Evolutionary conservation across 2,888 invertebrate genomes (phyloP).

Genomic region (Noctua janthe): DNA sequence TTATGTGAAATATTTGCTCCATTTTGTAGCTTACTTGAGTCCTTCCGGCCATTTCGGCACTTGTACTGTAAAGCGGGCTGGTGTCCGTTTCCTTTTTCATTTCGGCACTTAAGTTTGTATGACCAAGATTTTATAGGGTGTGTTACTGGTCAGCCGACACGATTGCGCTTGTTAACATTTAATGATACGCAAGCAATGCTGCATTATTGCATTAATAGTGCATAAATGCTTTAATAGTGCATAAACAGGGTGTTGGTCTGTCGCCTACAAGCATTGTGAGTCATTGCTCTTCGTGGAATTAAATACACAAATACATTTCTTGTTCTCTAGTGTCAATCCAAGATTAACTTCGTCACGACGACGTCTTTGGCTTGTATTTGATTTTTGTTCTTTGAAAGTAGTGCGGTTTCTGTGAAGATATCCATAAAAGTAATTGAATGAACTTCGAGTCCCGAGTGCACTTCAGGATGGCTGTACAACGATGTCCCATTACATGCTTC

Average conservation of each 20-base stretch:
- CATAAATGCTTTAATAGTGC: conserved; percentile 57
- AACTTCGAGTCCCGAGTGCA: conserved; percentile 1
- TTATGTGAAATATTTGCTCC: conserved; percentile 57
- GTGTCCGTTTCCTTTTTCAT: background rate
- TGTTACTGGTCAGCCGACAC: conserved; percentile 37
- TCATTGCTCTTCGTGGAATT: conserved; percentile 42
- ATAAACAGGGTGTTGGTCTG: conserved; percentile 58
- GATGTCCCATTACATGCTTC: conserved; percentile 10
- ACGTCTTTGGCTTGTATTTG: conserved; percentile 9
- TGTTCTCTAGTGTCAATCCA: conserved; percentile 34
- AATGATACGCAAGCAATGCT: conserved; percentile 51
- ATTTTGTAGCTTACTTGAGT: conserved; percentile 6
- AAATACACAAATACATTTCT: conserved; percentile 36
- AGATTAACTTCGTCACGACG: conserved; percentile 49
- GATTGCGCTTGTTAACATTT: conserved; percentile 51
- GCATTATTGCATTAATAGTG: conserved; percentile 61
- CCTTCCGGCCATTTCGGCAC: conserved; percentile 13
- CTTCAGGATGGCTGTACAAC: conserved; percentile 4
- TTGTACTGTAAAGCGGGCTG: background rate
- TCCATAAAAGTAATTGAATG: conserved; percentile 16
- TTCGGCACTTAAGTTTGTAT: conserved; percentile 32
- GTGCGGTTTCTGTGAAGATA: conserved; percentile 22
- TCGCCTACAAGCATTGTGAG: conserved; percentile 53
- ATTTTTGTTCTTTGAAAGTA: conserved; percentile 43
- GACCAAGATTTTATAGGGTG: conserved; percentile 43